Base-by-base conservation (phyloP, 2,888 invertebrate genomes). In the Rhyacophila evoluta region DNA sequence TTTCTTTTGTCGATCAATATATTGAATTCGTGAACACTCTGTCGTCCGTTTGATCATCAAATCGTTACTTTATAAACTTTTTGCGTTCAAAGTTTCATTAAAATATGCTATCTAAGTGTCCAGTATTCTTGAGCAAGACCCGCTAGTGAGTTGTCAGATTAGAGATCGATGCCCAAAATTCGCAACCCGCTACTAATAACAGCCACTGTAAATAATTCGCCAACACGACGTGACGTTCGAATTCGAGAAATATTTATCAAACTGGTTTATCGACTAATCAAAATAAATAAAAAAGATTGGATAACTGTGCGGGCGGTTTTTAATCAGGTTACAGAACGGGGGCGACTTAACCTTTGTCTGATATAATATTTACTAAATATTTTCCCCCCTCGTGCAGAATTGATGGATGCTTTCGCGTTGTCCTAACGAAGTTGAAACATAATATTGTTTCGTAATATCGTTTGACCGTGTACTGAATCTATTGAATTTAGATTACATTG, bases 121-220 rank as follows among this genome's bases (percentile, higher is more conserved):
- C n/a, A n/a, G n/a, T n/a, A n/a, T n/a, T n/a, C n/a, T n/a, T n/a
- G n/a, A n/a, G n/a, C n/a, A n/a, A n/a, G n/a, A n/a, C n/a, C n/a
- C n/a, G n/a, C n/a, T n/a, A n/a, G n/a, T n/a, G n/a, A n/a, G 6
- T 33, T 33, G 29, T 33, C 2, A 33, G 29, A 55, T 55, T 55
- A 55, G 55, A 55, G 15, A 55, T 55, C 55, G 55, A 55, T 19
- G 55, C 55, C 19, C 55, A 19, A 55, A 55, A 55, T 55, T 55
- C 55, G 55, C 55, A 55, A 55, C 55, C 19, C 55, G 55, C 1
- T 10, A 19, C 25, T 0, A 55, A 19, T 55, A 12, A 19, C 19
- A 55, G 55, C 25, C 55, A 25, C 25, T 19, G 55, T 55, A 55
- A 55, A n/a, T n/a, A n/a, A 55, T 55, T 19, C 55, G 25, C 55